Base-by-base conservation (phyloP, 2,888 invertebrate genomes). In the Gnatocerus cornutus region DNA sequence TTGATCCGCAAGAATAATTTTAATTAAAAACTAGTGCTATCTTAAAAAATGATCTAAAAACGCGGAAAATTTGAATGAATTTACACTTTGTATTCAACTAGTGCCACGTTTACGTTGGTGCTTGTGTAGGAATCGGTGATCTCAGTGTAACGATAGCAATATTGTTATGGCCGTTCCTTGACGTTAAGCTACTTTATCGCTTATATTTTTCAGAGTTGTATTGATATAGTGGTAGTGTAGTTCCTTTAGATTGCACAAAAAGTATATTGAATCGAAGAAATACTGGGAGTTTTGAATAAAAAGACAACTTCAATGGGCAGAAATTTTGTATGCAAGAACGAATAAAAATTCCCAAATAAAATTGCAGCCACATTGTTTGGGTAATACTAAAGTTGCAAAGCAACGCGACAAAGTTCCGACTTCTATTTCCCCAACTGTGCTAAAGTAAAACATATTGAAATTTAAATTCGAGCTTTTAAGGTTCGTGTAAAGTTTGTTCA, bases 11-110 rank as follows among this genome's bases (percentile, higher is more conserved):
- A n/a, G 10, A 8, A 8, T 16, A 62, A 62, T 52, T 61, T 29
- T 27, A 46, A 30, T 46, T 16, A 30, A 10, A 29, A 14, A 33
- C 14, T 21, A 55, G 6, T 39, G 10, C 7, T 46, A 61, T 61
- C 52, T 62, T 41, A 37, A 37, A 62, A 55, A 62, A 61, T 37
- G 12, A 37, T 63, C 52, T 48, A 64, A 73, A 75, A 71, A 73
- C 67, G 72, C 59, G 46, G 46, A 48, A 71, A 74, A 76, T 76
- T 76, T 76, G 74, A 76, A 76, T 76, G 75, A 75, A 76, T 72
- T 68, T 63, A 56, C 71, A 74, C 71, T 76, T 76, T 74, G 68
- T 74, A 76, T 76, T 74, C 75, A 71, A 52, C 52, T 62, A 66
- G 64, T 58, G 68, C 53, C 48, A 13, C 53, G 68, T 64, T 21